Evolutionary conservation across 2,797 vertebrate species (phyloP).

Genomic region (Psittacula echo): DNA sequence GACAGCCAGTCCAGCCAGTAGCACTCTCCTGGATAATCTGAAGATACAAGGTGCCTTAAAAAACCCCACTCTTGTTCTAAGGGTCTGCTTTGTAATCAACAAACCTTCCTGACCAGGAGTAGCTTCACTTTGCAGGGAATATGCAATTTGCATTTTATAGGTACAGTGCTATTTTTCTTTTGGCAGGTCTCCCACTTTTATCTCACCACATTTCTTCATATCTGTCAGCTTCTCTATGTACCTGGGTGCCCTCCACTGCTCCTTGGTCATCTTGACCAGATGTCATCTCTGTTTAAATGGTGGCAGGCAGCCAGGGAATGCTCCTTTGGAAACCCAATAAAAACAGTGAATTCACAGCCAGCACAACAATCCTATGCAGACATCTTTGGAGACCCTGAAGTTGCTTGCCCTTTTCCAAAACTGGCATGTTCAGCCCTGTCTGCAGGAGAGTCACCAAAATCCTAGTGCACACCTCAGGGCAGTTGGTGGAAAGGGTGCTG

Average conservation of each 20-base stretch:
- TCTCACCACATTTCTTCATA: slow-evolving; percentile 27
- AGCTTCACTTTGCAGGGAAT: background rate
- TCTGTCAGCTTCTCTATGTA: slow-evolving; percentile 15
- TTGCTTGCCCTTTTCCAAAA: background rate
- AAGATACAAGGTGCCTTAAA: background rate
- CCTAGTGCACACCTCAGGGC: background rate
- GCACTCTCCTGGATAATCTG: background rate
- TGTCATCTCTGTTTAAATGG: slow-evolving; percentile 12
- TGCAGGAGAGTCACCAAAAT: background rate
- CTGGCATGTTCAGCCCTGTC: background rate
- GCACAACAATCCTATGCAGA: background rate
- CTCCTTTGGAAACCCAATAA: background rate
- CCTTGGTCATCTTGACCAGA: slow-evolving; percentile 50
- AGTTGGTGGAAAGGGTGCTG: background rate
- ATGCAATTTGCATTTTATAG: background rate
- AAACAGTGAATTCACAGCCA: background rate
- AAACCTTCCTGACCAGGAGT: background rate
- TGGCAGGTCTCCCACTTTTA: slow-evolving; percentile 27
- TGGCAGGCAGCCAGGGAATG: background rate
- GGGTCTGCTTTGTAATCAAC: background rate
- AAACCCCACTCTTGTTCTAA: background rate
- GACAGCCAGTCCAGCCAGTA: background rate
- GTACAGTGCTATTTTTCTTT: background rate
- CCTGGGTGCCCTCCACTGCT: background rate
- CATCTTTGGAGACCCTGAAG: background rate